Evolutionary conservation across 2,797 vertebrate species (phyloP), one percentile per base, ranked within the genome.

Genomic region (Gastrophryne carolinensis): DNA sequence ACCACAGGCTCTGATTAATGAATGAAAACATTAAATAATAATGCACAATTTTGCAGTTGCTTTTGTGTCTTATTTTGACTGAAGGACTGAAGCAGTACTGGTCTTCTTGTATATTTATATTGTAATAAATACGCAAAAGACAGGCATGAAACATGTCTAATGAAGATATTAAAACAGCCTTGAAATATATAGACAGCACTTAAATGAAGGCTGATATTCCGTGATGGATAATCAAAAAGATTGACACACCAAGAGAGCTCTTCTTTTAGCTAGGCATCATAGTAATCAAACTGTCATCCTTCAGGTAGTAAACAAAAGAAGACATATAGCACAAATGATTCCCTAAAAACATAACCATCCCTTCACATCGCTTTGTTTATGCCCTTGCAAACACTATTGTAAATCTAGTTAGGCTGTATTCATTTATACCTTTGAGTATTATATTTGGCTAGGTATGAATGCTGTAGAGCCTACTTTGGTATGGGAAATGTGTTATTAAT

Each of bases 281-380:
- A 58, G 61, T 78, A 78, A 78, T 78, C 68, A 72, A 78, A 66
- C 53, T 78, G 75, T 72, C 75, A 78, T 66, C 30, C 75, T 72
- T 66, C 41, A 72, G 41, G 41, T 53, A 66, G 30, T 54, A 78
- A 66, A 72, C 75, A 63, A 72, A 54, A 78, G 75, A 65, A 37
- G 24, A 56, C 37, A 64, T 34, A 60, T 63, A 64, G n/a, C n/a
- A n/a, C n/a, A n/a, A 75, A 61, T 37, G 21, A 75, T 60, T 63
- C 73, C 41, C 23, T 23, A 54, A 54, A 54, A 66, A 60, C 41
- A 65, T 71, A 77, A 58, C 53, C 52, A 35, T 60, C 30, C 30
- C 19, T 29, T n/a, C 35, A 29, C 54, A 69, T 39, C 24, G 26
- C 53, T 66, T 68, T 75, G 41, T 61, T 61, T 50, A 32, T 11